Evolutionary conservation across 1,140 invertebrate genomes (phyloP), one percentile per base, ranked within the genome.

Genomic region (Drosophila lacertosa): DNA sequence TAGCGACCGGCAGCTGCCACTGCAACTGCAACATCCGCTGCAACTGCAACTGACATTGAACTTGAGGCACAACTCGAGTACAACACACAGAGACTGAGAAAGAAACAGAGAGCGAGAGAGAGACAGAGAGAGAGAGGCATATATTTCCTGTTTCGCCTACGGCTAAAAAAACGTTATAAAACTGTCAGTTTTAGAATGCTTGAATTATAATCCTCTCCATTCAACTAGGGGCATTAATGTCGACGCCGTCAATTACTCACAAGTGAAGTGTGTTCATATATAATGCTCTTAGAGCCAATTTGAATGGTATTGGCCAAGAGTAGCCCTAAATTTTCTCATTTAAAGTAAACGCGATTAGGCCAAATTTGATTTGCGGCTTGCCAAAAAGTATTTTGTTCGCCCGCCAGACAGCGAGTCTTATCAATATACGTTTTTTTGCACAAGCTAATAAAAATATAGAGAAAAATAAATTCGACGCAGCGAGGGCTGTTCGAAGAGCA

Each of bases 21-120:
- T 55, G 59, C 48, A 47, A 48, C 35, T 63, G 59, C 37, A 50
- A 29, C 9, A 44, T 60, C 74, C 70, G 50, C 51, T 70, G 75
- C 60, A 63, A 45, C 40, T 32, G 26, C 62, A 66, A 78, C 81
- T 84, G 81, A 84, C 81, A 84, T 84, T 84, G 81, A 84, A 84
- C 81, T 86, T 84, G 81, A 84, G 64, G 48, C 24, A 66, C n/a
- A n/a, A n/a, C 22, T 15, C 6, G 5, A 24, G n/a, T 3, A 24
- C 40, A 20, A 53, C 16, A 29, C 7, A 29, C 7, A 24, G 16
- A 33, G 20, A 24, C 7, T 16, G 13, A 20, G 40, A 11, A 3
- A 20, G 15, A 11, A 7, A 33, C 5, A 40, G 18, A 35, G 42
- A 20, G 26, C 50, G 20, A 74, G 47, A 50, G 22, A 37, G 29